Percentiles rank a stretch among this genome's conserved stretches.
phyloP scores from a whole-genome alignment of 2,797 vertebrate species.

The Falco novaeseelandiae region DNA sequence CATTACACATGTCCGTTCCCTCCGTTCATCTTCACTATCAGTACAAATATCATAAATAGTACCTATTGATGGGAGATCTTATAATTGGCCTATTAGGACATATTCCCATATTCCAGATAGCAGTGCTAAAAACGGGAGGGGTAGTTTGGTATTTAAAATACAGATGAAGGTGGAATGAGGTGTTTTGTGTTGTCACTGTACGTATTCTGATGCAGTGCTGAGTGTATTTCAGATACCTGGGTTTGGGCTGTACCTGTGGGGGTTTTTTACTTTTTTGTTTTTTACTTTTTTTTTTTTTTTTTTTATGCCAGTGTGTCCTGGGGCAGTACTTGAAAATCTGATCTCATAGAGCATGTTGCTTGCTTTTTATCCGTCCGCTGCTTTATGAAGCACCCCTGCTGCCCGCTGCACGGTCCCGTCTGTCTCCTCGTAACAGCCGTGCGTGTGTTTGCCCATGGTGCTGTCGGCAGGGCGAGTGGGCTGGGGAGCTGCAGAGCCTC shows the following conservation, averaged over 20 bases:
- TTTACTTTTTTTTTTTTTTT: neutral
- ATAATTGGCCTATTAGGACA: neutral
- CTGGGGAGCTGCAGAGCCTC: neutral
- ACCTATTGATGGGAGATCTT: neutral
- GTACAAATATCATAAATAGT: neutral
- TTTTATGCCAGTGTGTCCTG: neutral
- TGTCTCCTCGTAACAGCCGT: neutral
- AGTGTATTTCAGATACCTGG: neutral
- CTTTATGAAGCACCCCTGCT: neutral
- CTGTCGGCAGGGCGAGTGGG: neutral
- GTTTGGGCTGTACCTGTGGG: neutral
- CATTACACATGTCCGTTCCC: neutral
- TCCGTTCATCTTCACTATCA: neutral
- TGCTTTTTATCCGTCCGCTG: neutral
- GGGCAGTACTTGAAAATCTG: neutral
- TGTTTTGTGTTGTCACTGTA: neutral
- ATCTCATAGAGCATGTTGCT: neutral
- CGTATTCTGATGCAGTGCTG: neutral
- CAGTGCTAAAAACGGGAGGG: neutral
- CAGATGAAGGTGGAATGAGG: neutral
- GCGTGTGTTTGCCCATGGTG: neutral
- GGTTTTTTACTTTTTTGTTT: neutral
- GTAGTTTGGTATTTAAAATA: neutral
- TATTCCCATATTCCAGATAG: neutral
- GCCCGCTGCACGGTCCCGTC: rapidly evolving